Conservation (phyloP, 2,888 invertebrate species). For the Dynastes hyllus region DNA sequence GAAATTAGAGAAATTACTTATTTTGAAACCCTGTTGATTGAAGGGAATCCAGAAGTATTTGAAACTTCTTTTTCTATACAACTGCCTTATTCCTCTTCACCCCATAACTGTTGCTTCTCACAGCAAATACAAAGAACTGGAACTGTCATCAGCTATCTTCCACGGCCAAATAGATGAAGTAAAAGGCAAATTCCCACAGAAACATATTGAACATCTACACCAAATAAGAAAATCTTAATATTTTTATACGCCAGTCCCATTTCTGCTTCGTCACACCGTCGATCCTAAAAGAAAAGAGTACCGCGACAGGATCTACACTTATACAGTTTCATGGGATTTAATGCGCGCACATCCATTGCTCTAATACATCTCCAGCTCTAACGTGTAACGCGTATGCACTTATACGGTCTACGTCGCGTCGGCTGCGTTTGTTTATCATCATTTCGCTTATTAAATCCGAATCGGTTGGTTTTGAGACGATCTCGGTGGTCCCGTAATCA, state of each 20-base stretch:
- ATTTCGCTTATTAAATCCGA: slow-evolving; percentile 48
- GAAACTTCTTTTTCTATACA: no score
- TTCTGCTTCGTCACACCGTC: background rate
- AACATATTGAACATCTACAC: no score
- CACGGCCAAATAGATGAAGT: no score
- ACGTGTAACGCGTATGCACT: background rate
- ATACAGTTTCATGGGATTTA: slow-evolving; percentile 9
- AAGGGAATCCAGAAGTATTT: no score
- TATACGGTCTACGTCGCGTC: slow-evolving; percentile 20
- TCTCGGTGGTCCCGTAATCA: slow-evolving; percentile 44
- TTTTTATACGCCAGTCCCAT: background rate
- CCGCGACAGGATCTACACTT: background rate
- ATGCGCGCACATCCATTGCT: background rate
- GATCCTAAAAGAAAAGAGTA: background rate
- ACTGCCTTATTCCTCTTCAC: no score
- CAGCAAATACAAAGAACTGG: no score
- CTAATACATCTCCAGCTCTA: background rate
- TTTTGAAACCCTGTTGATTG: no score
- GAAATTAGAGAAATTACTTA: no score
- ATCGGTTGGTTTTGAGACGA: slow-evolving; percentile 35
- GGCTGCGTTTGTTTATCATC: slow-evolving; percentile 28
- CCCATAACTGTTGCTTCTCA: no score
- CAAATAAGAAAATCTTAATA: no score
- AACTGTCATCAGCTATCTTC: no score
- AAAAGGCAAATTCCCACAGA: no score